Evolutionary conservation across 2,888 invertebrate species (phyloP), one percentile per base, ranked within the genome.

Genomic region (Protonemura montana): DNA sequence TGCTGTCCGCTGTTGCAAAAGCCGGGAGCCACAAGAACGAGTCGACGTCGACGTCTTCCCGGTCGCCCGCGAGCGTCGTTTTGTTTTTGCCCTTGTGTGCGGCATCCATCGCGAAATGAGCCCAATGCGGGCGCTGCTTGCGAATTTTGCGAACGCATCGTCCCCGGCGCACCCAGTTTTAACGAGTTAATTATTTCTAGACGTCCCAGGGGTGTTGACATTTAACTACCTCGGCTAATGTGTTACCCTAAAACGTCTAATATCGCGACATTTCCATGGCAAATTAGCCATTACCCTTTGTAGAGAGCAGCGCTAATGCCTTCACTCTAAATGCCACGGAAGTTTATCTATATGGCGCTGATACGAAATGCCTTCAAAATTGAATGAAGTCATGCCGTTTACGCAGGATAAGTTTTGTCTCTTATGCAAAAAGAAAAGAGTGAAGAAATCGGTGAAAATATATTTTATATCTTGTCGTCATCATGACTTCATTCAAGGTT

Each of bases 201-300:
- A 59, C 59, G 59, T 59, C 59, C 59, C 59, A 3, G 59, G 59
- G 59, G 59, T 59, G 59, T 13, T 59, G 59, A 59, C 59, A 59
- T 59, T 59, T 59, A 59, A 59, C 59, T 21, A 59, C 59, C 59
- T 21, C 59, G 59, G 59, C 59, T 59, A 59, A 59, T 59, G 59
- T 59, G 59, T 59, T 59, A 59, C 59, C 59, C 59, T 3, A 21
- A 59, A 59, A 59, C 59, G 59, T 59, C 59, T 59, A 59, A 59
- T 59, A 59, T 59, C 59, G 59, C 59, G 59, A 59, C 59, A 59
- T 59, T 59, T 59, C 59, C 59, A 25, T 26, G 78, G 78, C 78
- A 78, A 78, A 78, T 78, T 78, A 78, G 78, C 78, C 28, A 28
- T 78, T 78, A 78, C 26, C 78, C 78, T 78, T 78, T 78, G 13